Evolutionary conservation across 1,140 invertebrate genomes (phyloP).

Genomic region (Apocrypta bakeri): DNA sequence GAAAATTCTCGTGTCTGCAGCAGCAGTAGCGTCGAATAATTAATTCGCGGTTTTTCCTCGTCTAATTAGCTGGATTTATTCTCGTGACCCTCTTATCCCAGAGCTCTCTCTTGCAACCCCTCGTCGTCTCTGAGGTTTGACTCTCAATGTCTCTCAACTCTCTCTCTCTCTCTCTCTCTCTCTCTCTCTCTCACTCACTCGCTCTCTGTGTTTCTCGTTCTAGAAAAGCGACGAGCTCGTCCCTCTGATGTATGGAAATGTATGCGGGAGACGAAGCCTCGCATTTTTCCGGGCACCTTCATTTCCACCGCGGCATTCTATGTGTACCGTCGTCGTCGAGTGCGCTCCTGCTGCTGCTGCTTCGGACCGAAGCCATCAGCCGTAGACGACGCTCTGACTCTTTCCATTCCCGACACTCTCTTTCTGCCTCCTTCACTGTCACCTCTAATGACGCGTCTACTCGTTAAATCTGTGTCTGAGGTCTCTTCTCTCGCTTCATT

Average conservation of each 20-base stretch:
- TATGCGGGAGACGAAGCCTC: slow-evolving; percentile 71
- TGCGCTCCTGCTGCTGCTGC: slow-evolving; percentile 1
- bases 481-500: slow-evolving; percentile 55
- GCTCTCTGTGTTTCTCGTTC: slow-evolving; percentile 51
- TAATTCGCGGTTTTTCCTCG: slow-evolving; percentile 73
- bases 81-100: slow-evolving; percentile 69
- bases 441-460: slow-evolving; percentile 67
- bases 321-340: slow-evolving; percentile 11
- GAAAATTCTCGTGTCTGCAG: slow-evolving; percentile 39
- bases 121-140: slow-evolving; percentile 20
- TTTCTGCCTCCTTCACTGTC: slow-evolving; percentile 31
- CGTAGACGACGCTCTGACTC: slow-evolving; percentile 23
- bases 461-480: slow-evolving; percentile 71
- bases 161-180: slow-evolving; percentile 47
- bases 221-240: slow-evolving; percentile 59
- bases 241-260: slow-evolving; percentile 73
- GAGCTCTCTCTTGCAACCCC: slow-evolving; percentile 41
- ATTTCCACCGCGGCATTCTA: slow-evolving; percentile 65
- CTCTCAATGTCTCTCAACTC: no score
- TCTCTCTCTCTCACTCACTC: slow-evolving; percentile 55
- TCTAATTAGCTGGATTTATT: slow-evolving; percentile 75
- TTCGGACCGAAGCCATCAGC: slow-evolving; percentile 51
- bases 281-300: slow-evolving; percentile 73
- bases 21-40: slow-evolving; percentile 69
- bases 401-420: slow-evolving; percentile 13